phyloP scores from a whole-genome alignment of 2,797 vertebrate species.

The Phyllotis vaccarum region DNA sequence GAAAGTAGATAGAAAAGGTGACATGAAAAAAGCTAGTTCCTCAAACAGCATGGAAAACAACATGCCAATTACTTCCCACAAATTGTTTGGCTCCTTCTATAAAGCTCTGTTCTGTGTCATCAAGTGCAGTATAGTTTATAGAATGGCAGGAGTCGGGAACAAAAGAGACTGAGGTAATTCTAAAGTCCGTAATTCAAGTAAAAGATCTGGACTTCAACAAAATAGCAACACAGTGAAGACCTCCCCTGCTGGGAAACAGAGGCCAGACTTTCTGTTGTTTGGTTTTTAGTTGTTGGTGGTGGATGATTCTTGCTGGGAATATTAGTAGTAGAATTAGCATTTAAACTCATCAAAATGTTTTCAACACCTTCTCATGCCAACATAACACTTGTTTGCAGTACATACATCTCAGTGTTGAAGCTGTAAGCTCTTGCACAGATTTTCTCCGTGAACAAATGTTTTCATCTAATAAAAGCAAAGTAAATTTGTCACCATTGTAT shows the following conservation, averaged over 20 bases:
- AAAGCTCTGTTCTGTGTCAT: background rate
- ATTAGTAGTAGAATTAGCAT: background rate
- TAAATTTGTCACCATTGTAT: constrained; percentile 57
- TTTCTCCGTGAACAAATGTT: constrained; percentile 48
- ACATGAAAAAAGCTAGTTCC: background rate
- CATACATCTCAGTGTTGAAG: background rate
- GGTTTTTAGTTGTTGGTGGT: constrained; percentile 3
- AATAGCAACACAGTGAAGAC: fast-evolving
- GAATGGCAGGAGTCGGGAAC: background rate
- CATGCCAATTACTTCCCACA: background rate
- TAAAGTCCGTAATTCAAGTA: background rate
- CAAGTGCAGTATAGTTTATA: background rate
- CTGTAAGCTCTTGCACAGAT: background rate
- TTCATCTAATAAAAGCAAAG: constrained; percentile 32
- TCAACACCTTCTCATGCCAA: background rate
- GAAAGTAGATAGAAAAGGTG: background rate
- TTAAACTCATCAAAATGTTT: background rate
- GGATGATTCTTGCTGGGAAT: background rate
- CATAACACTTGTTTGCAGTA: background rate
- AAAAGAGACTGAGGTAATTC: background rate
- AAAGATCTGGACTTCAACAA: background rate
- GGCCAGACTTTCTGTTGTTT: background rate
- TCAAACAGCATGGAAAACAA: background rate
- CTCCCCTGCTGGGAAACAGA: background rate
- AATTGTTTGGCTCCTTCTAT: background rate